Base-by-base conservation (phyloP, 2,113 vertebrate genomes). In the Ia io region DNA sequence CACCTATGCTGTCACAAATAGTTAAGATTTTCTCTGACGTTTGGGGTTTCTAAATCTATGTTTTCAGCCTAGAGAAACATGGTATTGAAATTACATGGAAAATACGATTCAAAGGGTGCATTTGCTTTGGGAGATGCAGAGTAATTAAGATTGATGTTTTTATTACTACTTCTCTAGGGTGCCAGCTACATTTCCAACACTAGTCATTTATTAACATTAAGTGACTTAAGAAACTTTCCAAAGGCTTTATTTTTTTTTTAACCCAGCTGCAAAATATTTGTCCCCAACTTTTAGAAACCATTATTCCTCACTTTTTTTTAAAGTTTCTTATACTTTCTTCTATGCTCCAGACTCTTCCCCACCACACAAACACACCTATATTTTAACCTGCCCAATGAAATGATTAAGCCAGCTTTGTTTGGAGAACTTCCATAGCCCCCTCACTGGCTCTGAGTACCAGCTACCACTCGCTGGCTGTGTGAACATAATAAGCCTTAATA, bases 391-490 rank as follows among this genome's bases (percentile, higher is more conserved):
- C n/a, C 13, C 13, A 9, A 9, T 5, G 4, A 4, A 42, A 51
- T 28, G 70, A 65, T 20, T 22, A 20, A 20, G 28, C 37, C 65
- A 59, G 80, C 10, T 90, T 47, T 30, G 37, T n/a, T 44, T 4
- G 42, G 32, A 90, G 53, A 47, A 59, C 5, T 44, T 28, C 7
- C 23, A 0, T 2, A 12, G 18, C 12, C 37, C 20, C 11, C 32
- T 85, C 37, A 1, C 35, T 28, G 44, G 18, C 14, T 53, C 90
- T 88, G 32, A 51, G 42, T 28, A 18, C 23, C 40, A 28, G 44
- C 16, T 11, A 1, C 16, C 51, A 3, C 8, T 16, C 1, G 0
- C 35, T 61, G n/a, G 12, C 56, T 1, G 1, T 25, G 7, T 22
- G 51, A 35, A 42, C 51, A 12, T 70, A 10, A 14, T 23, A 49